Evolutionary conservation across 2,888 invertebrate species (phyloP), one percentile per base, ranked within the genome.

Genomic region (Cephonodes hylas): DNA sequence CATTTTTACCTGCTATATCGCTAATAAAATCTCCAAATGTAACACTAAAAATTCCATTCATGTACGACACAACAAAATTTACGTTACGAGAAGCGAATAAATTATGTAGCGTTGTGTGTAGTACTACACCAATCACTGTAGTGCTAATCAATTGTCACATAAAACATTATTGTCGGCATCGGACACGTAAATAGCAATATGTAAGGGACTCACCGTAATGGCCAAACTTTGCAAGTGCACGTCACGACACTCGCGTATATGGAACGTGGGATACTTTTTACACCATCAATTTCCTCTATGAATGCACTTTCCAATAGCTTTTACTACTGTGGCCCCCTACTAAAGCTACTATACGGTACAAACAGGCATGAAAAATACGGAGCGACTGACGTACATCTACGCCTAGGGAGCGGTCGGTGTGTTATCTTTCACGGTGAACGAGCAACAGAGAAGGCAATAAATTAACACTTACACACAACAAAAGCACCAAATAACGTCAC

Each of bases 301-400:
- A 85, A 85, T 85, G 82, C 90, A 91, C 91, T 91, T 91, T 91
- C 91, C 89, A 91, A 91, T 85, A 89, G 90, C 91, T 91, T 91
- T 89, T 91, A 91, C 89, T 91, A 91, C 84, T 85, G 80, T 84
- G 85, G 84, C 83, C 85, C 67, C 76, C 86, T 85, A 85, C 83
- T 87, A 84, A 79, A 76, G 83, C 84, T 84, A 89, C 88, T 90
- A 88, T 61, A 68, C 67, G 66, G 89, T 88, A 89, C 88, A 88
- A 89, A 86, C 88, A 81, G 82, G 85, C 88, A 91, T 86, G 89
- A 91, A 90, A 88, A 89, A 89, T 90, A 90, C 84, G 87, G 81
- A 79, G 80, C 77, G 84, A 87, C 83, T 86, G 88, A 89, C 89
- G 89, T 89, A 86, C 86, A 73, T 72, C 74, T 84, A 85, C 84